Evolutionary conservation across 2,797 vertebrate genomes (phyloP).

Genomic region (Sebastes steindachneri): DNA sequence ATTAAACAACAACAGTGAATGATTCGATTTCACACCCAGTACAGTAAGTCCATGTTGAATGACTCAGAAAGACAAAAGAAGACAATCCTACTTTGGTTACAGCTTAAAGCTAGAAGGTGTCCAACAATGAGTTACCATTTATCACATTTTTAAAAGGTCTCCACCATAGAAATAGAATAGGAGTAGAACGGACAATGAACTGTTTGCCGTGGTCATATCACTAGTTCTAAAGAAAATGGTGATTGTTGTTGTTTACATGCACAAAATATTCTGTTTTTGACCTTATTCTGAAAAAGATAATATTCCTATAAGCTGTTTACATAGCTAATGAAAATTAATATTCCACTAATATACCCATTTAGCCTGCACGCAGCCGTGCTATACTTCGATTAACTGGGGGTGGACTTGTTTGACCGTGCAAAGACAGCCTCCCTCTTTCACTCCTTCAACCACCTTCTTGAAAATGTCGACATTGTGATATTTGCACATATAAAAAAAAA

Average conservation of each 20-base stretch:
- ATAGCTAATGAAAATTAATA: background rate
- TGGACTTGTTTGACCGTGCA: too few relatives aligned
- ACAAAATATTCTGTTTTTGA: background rate
- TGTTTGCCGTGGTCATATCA: background rate
- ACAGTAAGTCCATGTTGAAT: slow-evolving; percentile 41
- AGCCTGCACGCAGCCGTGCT: background rate
- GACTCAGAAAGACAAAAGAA: slow-evolving; percentile 48
- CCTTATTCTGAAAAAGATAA: background rate
- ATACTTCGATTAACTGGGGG: too few relatives aligned
- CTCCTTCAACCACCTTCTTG: background rate
- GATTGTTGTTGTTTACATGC: background rate
- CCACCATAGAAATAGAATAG: background rate
- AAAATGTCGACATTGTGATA: background rate
- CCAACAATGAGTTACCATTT: slow-evolving; percentile 46
- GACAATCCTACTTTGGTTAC: slow-evolving; percentile 64
- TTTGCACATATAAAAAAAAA: background rate
- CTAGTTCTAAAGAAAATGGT: background rate
- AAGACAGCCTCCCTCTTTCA: background rate
- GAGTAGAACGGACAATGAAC: background rate
- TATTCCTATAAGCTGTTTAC: background rate
- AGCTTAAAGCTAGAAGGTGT: slow-evolving; percentile 59
- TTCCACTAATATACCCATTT: background rate
- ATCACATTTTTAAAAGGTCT: slow-evolving; percentile 54
- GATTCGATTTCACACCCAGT: slow-evolving; percentile 47
- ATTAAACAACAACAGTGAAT: slow-evolving; percentile 54